Percentiles rank a stretch among this genome's conserved stretches.
Conservation (phyloP, 2,797 vertebrate species). For the Bufotes viridis region DNA sequence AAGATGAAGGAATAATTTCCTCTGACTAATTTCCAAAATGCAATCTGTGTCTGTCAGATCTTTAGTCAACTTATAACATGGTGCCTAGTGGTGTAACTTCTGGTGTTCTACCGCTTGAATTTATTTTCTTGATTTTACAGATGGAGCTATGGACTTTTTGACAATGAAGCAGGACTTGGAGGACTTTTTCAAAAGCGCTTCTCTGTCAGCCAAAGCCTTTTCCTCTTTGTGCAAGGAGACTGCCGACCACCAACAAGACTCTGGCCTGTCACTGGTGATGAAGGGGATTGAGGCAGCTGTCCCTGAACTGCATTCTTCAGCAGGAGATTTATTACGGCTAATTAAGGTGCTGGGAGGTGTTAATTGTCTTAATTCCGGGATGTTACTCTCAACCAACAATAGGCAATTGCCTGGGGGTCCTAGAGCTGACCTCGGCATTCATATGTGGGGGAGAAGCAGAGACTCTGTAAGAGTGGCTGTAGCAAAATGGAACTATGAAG, state of each 20-base stretch:
- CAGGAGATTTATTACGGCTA: constrained; percentile 66
- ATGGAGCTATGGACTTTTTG: background rate
- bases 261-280: constrained; percentile 51
- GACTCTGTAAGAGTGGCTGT: constrained; percentile 26
- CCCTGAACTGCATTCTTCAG: constrained; percentile 64
- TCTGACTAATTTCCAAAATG: too few relatives aligned
- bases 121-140: constrained; percentile 15
- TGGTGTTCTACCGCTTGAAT: too few relatives aligned
- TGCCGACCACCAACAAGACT: constrained; percentile 5
- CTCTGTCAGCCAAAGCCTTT: constrained; percentile 21
- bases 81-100: background rate
- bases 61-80: background rate
- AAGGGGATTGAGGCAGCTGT: constrained; percentile 63
- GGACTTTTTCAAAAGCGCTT: constrained; percentile 34
- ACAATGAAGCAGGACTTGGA: constrained; percentile 33
- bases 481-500: constrained; percentile 28
- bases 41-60: background rate
- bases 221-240: constrained; percentile 4
- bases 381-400: constrained; percentile 3
- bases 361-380: constrained; percentile 65
- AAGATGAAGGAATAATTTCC: too few relatives aligned
- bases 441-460: constrained; percentile 1
- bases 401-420: constrained; percentile 17
- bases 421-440: constrained; percentile 28
- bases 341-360: constrained; percentile 60